Base-by-base conservation (phyloP, 2,797 vertebrate genomes). In the Percopsis omiscomaycus region DNA sequence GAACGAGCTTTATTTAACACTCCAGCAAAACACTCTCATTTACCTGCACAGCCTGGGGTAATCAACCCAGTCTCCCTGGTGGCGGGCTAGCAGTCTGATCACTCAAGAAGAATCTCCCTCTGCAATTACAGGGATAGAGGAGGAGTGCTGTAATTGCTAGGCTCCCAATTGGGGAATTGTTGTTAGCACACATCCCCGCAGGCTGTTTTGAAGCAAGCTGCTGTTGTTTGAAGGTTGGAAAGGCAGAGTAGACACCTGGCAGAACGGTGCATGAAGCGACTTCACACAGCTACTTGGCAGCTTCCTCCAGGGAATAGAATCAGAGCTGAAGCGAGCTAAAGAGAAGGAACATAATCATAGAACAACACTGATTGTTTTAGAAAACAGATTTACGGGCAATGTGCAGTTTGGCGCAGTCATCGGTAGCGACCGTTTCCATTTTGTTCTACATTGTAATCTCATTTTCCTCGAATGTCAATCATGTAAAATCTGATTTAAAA, bases 151-250 rank as follows among this genome's bases (percentile, higher is more conserved):
- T 93, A 92, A 93, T 92, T 92, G 90, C 89, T 77, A 66, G 74
- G 68, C 84, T 89, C 80, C 86, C 89, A 80, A 74, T 79, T 84
- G 86, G 88, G 91, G 88, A 81, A 84, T 88, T 78, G 81, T 86
- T 90, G 87, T 90, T 91, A 90, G 82, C 77, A 61, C 71, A 85
- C 80, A 89, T 86, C 86, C 86, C 91, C 86, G 63, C 81, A 77
- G 90, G 89, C 88, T 86, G 81, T 87, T 90, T 72, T 90, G 83
- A 84, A 66, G 57, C 69, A 83, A 77, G 83, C 65, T 84, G 80
- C 74, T 87, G 77, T 77, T 91, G 85, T 92, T 89, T 89, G 86
- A 89, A 89, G 84, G 80, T 68, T 75, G 77, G 73, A 57, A 80
- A 86, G 86, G 87, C 79, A 80, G 55, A 84, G 86, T 86, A 87